Conservation (phyloP, 2,797 vertebrate genomes). For the Chloroceryle inda region DNA sequence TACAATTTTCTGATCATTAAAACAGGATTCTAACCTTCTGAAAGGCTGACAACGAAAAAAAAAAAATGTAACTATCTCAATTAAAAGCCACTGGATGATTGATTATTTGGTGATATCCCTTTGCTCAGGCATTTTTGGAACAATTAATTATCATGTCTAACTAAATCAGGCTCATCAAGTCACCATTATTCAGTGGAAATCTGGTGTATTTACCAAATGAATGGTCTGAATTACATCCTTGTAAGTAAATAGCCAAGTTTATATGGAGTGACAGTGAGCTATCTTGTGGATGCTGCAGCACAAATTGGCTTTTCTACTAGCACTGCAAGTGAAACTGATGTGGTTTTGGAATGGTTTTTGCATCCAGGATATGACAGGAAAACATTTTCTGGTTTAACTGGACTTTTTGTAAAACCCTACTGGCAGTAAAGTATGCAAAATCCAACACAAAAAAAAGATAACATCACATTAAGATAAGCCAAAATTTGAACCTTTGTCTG, state of each 20-base stretch:
- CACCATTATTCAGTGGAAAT: slow-evolving; percentile 61
- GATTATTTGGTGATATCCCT: slow-evolving; percentile 51
- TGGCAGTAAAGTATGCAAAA: neutral
- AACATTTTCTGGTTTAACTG: neutral
- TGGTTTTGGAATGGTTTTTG: neutral
- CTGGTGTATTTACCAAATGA: slow-evolving; percentile 68
- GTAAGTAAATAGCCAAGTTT: slow-evolving; percentile 58
- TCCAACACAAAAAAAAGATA: neutral
- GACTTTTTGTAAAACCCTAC: neutral
- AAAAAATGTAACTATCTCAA: slow-evolving; percentile 7
- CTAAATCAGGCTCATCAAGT: slow-evolving; percentile 62
- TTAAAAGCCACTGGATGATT: slow-evolving; percentile 51
- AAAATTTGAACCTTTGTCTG: neutral
- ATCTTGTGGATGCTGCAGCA: neutral
- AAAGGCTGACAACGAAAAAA: slow-evolving; percentile 32
- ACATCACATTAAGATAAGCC: neutral
- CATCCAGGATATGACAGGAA: neutral
- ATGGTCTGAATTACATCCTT: slow-evolving; percentile 54
- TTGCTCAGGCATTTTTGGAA: slow-evolving; percentile 39
- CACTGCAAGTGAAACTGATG: neutral
- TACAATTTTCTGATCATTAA: slow-evolving; percentile 31
- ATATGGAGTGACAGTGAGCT: slow-evolving; percentile 8
- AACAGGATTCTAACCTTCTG: slow-evolving; percentile 10
- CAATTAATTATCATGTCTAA: slow-evolving; percentile 59
- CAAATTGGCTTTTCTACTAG: neutral